Evolutionary conservation across 2,113 vertebrate genomes (phyloP), one percentile per base, ranked within the genome.

Genomic region (Pandion haliaetus): DNA sequence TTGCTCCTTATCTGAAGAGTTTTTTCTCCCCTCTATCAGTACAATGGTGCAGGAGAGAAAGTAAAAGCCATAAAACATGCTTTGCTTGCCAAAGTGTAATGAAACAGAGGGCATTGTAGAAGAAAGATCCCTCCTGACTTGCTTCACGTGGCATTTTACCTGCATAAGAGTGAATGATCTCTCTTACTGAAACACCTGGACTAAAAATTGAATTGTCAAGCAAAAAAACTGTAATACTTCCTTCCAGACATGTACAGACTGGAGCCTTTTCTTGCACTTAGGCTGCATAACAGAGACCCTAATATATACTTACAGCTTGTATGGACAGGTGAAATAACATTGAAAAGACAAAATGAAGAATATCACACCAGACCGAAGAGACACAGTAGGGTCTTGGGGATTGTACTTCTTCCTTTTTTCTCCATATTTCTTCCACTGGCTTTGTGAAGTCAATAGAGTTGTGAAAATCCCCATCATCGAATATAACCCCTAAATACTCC

Each of bases 11-110:
- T 69, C 55, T 72, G 76, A 81, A 52, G 29, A 58, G 11, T 3
- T 54, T 83, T 84, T 72, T 8, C 29, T 84, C 19, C 12, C 20
- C 6, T 79, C 38, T 54, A 21, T 76, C 36, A 73, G 23, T 45
- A 67, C 20, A 54, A 18, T 54, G 12, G 21, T 45, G 8, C 18
- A 69, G 36, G 14, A 91, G 58, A 77, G 77, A 93, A 97, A 95
- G 89, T 57, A 94, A 95, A 93, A 95, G 18, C 19, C 58, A 62
- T 91, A 95, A 91, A 96, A 69, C 62, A 89, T 54, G 10, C 29
- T 78, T 89, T 87, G 23, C 61, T 91, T 94, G 69, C 65, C 65
- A 82, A 86, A 89, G 20, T 72, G 40, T 72, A 94, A 94, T 93
- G 82, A 91, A 95, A 91, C 58, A 83, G n/a, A 47, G 23, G 36